Conservation (phyloP, 2,113 vertebrate genomes). For the Salvelinus alpinus region DNA sequence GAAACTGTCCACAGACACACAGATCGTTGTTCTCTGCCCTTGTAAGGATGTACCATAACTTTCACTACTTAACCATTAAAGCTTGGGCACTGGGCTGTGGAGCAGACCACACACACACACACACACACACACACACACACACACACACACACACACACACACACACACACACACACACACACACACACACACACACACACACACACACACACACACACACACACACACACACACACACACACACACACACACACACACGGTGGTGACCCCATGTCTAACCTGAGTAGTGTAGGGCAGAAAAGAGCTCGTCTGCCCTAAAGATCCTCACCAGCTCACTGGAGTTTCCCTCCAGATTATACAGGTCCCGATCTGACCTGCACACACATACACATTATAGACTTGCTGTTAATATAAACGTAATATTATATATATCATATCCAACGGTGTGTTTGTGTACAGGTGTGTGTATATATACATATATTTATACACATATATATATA, state of each 20-base stretch:
- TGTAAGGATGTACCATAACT: slow-evolving; percentile 28
- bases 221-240: not conserved
- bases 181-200: slow-evolving; percentile 16
- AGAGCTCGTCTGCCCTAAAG: slow-evolving; percentile 89
- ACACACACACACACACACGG: slow-evolving; percentile 22
- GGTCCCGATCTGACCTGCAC: slow-evolving; percentile 75
- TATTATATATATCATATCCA: too few relatives aligned
- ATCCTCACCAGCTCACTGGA: slow-evolving; percentile 76
- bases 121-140: not conserved
- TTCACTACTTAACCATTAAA: slow-evolving; percentile 49
- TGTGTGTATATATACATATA: not conserved
- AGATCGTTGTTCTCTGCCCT: slow-evolving; percentile 32
- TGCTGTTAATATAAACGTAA: not conserved
- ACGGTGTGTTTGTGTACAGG: not conserved
- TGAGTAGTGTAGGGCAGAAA: slow-evolving; percentile 92
- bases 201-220: not conserved
- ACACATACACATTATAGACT: not conserved
- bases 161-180: slow-evolving; percentile 30
- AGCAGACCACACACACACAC: not conserved
- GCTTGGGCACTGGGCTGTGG: slow-evolving; percentile 37
- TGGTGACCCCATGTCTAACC: slow-evolving; percentile 71
- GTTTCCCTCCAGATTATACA: slow-evolving; percentile 75
- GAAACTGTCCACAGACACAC: slow-evolving; percentile 23
- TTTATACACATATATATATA: too few relatives aligned
- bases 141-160: slow-evolving; percentile 27